Percentiles rank a stretch among this genome's conserved stretches.
Conservation (phyloP, 2,113 vertebrate species). For the Pyxicephalus adspersus region DNA sequence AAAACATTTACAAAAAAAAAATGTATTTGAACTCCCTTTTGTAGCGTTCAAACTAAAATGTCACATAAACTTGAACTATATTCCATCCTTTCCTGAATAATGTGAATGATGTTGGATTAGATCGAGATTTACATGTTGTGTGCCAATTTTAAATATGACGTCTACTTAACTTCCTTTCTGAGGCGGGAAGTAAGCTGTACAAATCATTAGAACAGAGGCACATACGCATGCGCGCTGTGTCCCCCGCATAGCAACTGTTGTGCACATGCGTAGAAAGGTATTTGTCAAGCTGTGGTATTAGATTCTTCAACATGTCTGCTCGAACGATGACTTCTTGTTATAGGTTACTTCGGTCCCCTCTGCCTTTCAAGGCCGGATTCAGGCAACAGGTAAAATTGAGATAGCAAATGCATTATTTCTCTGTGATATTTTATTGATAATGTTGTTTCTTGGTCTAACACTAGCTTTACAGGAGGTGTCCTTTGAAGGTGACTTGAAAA, state of each 20-base stretch:
- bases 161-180: not conserved
- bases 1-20: not conserved
- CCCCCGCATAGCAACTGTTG: not conserved
- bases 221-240: not conserved
- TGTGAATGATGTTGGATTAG: too few species aligned
- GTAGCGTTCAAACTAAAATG: too few species aligned
- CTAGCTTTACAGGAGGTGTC: too few species aligned
- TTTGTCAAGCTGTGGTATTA: not conserved
- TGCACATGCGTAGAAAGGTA: not conserved
- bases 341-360: constrained; percentile 6
- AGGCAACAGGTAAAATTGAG: constrained; percentile 15
- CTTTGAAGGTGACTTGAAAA: too few species aligned
- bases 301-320: constrained; percentile 26
- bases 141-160: not conserved
- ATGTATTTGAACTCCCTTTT: too few species aligned
- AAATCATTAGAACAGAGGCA: not conserved
- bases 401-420: too few species aligned
- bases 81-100: too few species aligned
- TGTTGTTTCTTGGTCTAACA: too few species aligned
- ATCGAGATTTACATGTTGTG: too few species aligned
- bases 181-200: not conserved
- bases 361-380: not conserved
- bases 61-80: too few species aligned
- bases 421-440: too few species aligned
- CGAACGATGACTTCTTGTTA: not conserved